These are phyloP conservation scores for Cosmorhoe ocellata DNA, from an alignment of 2,888 invertebrate species.

Conservation along the genomic window DNA sequence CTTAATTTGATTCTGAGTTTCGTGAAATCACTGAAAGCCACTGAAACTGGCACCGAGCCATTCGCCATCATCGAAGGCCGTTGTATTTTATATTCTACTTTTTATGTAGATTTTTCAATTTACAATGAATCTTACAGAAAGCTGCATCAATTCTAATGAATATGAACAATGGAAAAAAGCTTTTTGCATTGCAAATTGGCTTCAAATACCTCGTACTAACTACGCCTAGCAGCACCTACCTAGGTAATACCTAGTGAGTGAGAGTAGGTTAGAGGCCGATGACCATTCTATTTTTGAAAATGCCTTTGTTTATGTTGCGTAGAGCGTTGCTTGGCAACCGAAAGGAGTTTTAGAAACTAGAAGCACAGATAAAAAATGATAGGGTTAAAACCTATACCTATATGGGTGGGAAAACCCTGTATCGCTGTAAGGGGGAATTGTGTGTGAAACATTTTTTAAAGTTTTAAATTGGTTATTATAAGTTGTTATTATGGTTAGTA, in stretches of 20 bases:
- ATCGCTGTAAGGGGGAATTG: too few species aligned
- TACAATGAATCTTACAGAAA: too few species aligned
- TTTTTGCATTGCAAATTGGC: too few species aligned
- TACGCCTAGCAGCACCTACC: background rate
- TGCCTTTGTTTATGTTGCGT: constrained; percentile 50
- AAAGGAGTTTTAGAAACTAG: constrained; percentile 16
- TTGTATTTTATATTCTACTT: constrained; percentile 9
- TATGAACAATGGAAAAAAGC: constrained; percentile 3
- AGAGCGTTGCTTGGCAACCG: constrained; percentile 44
- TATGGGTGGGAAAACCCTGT: too few species aligned
- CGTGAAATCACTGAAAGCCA: constrained; percentile 9
- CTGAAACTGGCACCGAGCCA: constrained; percentile 16
- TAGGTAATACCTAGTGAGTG: too few species aligned
- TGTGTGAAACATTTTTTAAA: too few species aligned
- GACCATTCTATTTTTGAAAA: constrained; percentile 41
- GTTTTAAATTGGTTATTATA: too few species aligned
- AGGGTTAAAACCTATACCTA: too few species aligned
- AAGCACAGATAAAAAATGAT: too few species aligned
- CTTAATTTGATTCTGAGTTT: constrained; percentile 6
- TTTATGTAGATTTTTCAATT: constrained; percentile 1
- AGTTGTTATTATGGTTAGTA: too few species aligned
- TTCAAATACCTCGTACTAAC: background rate
- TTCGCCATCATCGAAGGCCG: constrained; percentile 15
- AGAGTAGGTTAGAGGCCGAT: constrained; percentile 34
- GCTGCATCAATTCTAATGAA: too few species aligned